Evolutionary conservation across 2,113 vertebrate species (phyloP).

Genomic region (Chloebia gouldiae): DNA sequence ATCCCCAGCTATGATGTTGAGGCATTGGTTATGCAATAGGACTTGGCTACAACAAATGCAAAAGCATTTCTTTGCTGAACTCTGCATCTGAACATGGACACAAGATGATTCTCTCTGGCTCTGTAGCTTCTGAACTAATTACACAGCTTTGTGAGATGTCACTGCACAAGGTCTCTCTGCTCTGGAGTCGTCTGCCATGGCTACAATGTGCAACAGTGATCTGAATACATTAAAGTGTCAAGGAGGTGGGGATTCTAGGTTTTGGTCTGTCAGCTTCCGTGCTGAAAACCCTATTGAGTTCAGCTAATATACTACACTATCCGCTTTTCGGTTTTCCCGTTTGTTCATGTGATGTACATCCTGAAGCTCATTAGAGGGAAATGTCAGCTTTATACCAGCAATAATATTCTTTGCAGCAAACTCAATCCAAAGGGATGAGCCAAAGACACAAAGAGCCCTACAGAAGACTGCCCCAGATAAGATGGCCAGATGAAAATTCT

Average conservation of each 20-base stretch:
- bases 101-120: neutral
- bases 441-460: neutral
- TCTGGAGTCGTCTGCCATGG: neutral
- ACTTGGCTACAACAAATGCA: neutral
- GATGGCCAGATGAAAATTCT: neutral
- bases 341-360: neutral
- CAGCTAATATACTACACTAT: neutral
- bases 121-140: slow-evolving; percentile 35
- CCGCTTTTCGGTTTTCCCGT: neutral
- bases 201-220: slow-evolving; percentile 1
- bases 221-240: slow-evolving; percentile 14
- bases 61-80: neutral
- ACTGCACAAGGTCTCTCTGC: neutral
- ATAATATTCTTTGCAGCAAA: neutral
- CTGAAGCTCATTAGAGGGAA: neutral
- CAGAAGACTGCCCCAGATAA: neutral
- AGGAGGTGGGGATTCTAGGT: neutral
- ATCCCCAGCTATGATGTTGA: neutral
- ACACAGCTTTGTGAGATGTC: neutral
- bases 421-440: neutral
- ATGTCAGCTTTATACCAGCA: neutral
- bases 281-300: neutral
- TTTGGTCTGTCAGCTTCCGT: neutral
- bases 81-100: neutral
- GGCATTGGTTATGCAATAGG: neutral